Base-by-base conservation (phyloP, 2,888 invertebrate species). In the Doris montereyensis region DNA sequence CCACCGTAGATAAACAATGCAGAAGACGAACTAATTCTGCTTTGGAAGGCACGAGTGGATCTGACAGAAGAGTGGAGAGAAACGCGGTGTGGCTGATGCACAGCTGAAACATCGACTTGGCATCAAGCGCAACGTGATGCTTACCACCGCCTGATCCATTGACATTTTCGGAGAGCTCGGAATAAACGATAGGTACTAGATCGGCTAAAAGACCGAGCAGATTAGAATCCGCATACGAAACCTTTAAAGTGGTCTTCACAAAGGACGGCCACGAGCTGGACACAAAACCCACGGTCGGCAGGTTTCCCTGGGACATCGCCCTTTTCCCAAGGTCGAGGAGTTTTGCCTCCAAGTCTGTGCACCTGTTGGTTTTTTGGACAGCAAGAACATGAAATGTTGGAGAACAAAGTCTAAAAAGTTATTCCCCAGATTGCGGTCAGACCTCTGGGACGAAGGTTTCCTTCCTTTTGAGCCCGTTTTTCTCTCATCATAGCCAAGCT, bases 1-100 rank as follows among this genome's bases (percentile, higher is more conserved):
- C 60, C 34, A 74, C 8, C 24, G 72, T 34, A 17, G 26, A 35
- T 17, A 76, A 17, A 8, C 26, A 26, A 21, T 76, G 74, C 1
- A 76, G 58, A 24, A 76, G 73, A 28, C 76, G 71, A 17, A 79
- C 79, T 4, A 79, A 41, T 41, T 5, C 5, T 5, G 5, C 52
- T 41, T 41, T 41, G 17, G 52, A 5, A 10, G 52, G 17, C 8
- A 41, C 17, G 52, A 10, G 8, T 5, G 52, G 5, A 17, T 5
- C 52, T 41, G 52, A 41, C 70, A 88, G 84, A 86, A 90, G 86
- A 30, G 86, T 84, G 24, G 84, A 76, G 10, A 88, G 81, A 78
- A 88, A 90, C 58, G 80, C 82, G 0, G 88, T 86, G 75, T 89
- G 88, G 35, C 83, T 85, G 68, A 86, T 84, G 17, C 88, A 82